These are phyloP conservation scores for Metaphire vulgaris DNA, from an alignment of 1,140 invertebrate species.

Conservation along the genomic window DNA sequence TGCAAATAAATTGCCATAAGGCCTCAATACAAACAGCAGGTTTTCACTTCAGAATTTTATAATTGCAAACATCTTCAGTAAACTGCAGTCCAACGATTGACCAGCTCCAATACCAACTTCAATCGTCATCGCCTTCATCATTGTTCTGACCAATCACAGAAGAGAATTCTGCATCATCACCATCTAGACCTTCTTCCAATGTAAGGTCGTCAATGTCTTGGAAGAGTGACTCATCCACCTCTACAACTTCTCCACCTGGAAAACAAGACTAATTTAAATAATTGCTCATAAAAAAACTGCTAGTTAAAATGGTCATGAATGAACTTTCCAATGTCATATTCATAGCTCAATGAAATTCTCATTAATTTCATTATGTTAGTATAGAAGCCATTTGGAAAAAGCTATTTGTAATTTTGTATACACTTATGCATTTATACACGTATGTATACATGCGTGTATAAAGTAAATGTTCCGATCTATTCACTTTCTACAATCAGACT, in stretches of 20 bases:
- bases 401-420: background rate
- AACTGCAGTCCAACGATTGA: background rate
- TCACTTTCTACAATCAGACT: too few relatives aligned
- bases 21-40: too few relatives aligned
- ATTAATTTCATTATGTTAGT: background rate
- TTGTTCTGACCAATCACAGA: background rate
- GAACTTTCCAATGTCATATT: background rate
- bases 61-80: background rate
- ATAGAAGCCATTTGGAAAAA: slow-evolving; percentile 6
- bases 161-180: background rate
- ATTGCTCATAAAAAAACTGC: background rate
- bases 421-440: background rate
- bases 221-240: slow-evolving; percentile 88
- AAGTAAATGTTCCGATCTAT: too few relatives aligned
- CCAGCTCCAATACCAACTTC: background rate
- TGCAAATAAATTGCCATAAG: background rate
- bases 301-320: background rate
- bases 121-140: background rate
- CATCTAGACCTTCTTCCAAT: slow-evolving; percentile 62
- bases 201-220: slow-evolving; percentile 86
- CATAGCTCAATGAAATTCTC: background rate
- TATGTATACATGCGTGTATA: too few relatives aligned
- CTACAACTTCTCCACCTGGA: slow-evolving; percentile 70
- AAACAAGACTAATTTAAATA: slow-evolving; percentile 17
- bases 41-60: too few relatives aligned